Conservation (phyloP, 2,113 vertebrate species). For the Zingel zingel region DNA sequence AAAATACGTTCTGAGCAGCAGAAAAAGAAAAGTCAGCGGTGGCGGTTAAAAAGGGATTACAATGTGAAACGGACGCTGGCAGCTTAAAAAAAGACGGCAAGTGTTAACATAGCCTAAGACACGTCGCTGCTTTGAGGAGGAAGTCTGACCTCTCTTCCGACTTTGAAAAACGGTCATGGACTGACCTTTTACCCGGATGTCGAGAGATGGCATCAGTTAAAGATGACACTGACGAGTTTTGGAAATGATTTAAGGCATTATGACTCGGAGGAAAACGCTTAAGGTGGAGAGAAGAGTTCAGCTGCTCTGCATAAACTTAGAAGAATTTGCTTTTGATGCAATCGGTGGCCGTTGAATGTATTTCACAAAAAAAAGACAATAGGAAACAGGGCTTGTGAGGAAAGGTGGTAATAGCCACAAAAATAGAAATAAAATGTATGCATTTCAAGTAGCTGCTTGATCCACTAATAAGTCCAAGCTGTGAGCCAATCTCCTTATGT, state of each 20-base stretch:
- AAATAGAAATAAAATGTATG: too few species aligned
- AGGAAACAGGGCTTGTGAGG: too few species aligned
- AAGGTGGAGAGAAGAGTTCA: neutral
- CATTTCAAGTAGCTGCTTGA: too few species aligned
- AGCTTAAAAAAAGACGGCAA: too few species aligned
- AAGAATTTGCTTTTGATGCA: neutral
- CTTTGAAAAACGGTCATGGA: neutral
- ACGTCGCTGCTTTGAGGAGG: neutral
- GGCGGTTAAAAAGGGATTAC: too few species aligned
- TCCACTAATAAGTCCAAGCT: too few species aligned
- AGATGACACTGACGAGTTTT: conserved; percentile 1
- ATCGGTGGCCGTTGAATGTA: neutral
- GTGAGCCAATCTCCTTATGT: too few species aligned
- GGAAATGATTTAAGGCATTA: neutral
- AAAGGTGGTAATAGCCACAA: too few species aligned
- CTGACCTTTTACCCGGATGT: conserved; percentile 36
- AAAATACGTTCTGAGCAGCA: too few species aligned
- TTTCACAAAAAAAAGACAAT: too few species aligned
- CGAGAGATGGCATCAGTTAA: conserved; percentile 6
- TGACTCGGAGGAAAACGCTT: neutral
- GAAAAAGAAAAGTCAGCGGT: too few species aligned
- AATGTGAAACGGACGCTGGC: too few species aligned
- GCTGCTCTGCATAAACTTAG: neutral
- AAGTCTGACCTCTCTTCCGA: conserved; percentile 3
- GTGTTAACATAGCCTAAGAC: neutral